Base-by-base conservation (phyloP, 2,888 invertebrate genomes). In the Erebia aethiops region DNA sequence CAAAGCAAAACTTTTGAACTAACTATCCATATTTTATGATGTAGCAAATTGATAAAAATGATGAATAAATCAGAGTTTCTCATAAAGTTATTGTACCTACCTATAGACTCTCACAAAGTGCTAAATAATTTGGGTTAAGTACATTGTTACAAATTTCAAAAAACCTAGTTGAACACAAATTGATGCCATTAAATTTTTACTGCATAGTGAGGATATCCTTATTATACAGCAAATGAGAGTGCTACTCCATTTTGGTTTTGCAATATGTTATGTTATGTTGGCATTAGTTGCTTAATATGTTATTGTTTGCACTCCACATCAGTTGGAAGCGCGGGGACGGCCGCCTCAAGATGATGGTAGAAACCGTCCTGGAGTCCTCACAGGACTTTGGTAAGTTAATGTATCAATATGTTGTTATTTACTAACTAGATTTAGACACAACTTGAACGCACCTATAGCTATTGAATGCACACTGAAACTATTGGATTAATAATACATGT, bases 321-420 rank as follows among this genome's bases (percentile, higher is more conserved):
- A 89, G 89, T 83, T 81, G 82, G 79, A 82, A 83, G 81, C 81
- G 82, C 77, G 77, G 83, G 79, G 77, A 83, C 81, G 67, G 82
- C 84, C 80, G 67, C 75, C 78, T 70, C 88, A 90, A 84, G 85
- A 93, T 93, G 92, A 92, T 93, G 92, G 92, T 93, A 84, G 92
- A 93, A 80, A 92, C 91, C 78, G 86, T 91, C 79, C 85, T 92
- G 71, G 92, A 93, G 88, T 90, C 87, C 88, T 87, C 92, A 52
- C 91, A 90, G 88, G 92, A 93, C 88, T 91, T 91, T 77, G 90
- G 92, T 93, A 74, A 92, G 92, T 87, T 0, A 18, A 21, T 49
- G 4, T 18, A 41, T n/a, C 41, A 41, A 1, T 21, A 21, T 14
- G 16, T 43, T 11, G 11, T 11, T 43, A 43, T 11, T 43, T 43